These are phyloP conservation scores for Cryptoblepharus egeriae DNA, from an alignment of 2,797 vertebrate species.

Conservation along the genomic window DNA sequence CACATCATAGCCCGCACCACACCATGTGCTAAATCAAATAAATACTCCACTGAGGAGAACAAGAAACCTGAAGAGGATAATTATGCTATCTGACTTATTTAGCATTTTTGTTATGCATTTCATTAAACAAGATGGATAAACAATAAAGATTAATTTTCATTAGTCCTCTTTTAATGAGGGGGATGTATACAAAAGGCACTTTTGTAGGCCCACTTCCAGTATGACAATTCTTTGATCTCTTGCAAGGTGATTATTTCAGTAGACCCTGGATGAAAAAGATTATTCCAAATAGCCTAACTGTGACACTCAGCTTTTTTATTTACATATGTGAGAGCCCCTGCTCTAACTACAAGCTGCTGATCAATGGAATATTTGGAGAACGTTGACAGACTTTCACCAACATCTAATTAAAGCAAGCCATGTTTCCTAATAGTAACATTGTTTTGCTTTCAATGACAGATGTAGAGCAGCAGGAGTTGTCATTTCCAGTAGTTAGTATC, in stretches of 20 bases:
- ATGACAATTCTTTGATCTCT: neutral
- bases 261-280: neutral
- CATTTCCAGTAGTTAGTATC: constrained; percentile 55
- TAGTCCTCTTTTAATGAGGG: neutral
- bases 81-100: neutral
- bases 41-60: neutral
- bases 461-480: constrained; percentile 44
- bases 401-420: constrained; percentile 33
- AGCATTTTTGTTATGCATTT: neutral
- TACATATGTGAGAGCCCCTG: constrained; percentile 10
- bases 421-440: constrained; percentile 33
- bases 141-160: neutral
- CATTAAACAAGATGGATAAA: neutral
- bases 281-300: neutral
- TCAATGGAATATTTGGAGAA: constrained; percentile 40
- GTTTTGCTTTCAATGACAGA: constrained; percentile 49
- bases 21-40: too few relatives aligned
- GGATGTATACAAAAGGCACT: neutral
- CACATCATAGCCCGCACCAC: too few relatives aligned
- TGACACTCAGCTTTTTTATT: constrained; percentile 4
- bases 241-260: neutral
- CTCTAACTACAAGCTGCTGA: constrained; percentile 34
- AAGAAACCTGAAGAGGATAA: neutral
- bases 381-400: constrained; percentile 31
- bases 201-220: neutral